These are phyloP conservation scores for Drepanosiphum platanoidis DNA, from an alignment of 2,888 invertebrate genomes.

Conservation along the genomic window DNA sequence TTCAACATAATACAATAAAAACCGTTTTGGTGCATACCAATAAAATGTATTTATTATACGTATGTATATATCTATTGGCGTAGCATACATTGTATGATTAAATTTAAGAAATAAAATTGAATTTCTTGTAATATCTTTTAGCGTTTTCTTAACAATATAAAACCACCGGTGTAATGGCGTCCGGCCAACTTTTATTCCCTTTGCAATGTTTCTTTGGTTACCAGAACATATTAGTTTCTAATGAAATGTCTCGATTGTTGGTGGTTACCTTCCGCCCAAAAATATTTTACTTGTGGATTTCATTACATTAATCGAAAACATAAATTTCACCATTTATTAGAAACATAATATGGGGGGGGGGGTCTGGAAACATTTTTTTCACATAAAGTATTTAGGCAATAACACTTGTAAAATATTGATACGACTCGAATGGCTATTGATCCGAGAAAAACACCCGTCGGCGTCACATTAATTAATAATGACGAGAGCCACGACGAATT, in stretches of 20 bases:
- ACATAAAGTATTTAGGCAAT: no score
- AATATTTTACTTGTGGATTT: constrained; percentile 2
- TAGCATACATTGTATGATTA: constrained; percentile 15
- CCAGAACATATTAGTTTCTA: not conserved
- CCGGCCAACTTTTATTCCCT: constrained; percentile 11
- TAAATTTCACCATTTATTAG: not conserved
- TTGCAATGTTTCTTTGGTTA: not conserved
- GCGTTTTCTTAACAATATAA: constrained; percentile 1
- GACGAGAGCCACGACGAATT: no score
- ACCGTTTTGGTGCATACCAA: no score
- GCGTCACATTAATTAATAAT: no score
- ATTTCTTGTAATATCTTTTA: constrained; percentile 10
- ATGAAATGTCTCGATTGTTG: constrained; percentile 17
- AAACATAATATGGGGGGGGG: no score
- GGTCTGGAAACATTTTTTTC: no score
- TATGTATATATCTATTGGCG: not conserved
- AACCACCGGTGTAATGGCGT: constrained; percentile 4
- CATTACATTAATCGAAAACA: not conserved
- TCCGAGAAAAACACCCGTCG: no score
- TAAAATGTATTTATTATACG: no score
- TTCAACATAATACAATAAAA: no score
- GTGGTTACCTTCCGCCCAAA: not conserved
- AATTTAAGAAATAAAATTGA: constrained; percentile 10
- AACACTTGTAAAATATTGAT: no score
- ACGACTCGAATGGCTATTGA: no score